A percentile compares a stretch with the other conserved stretches of the same genome.
Conservation (phyloP, 2,113 vertebrate species). For the Dipodomys stephensi region DNA sequence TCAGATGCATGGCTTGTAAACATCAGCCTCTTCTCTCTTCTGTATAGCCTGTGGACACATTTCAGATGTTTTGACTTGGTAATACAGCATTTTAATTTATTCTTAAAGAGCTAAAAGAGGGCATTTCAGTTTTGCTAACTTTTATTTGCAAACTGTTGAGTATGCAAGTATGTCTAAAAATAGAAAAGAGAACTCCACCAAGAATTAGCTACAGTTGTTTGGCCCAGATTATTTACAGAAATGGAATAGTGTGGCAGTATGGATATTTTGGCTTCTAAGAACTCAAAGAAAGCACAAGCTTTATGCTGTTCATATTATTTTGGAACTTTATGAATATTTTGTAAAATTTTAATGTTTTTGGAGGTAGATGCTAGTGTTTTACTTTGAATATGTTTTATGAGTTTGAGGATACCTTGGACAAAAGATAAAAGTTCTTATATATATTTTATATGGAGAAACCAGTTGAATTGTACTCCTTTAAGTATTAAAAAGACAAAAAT, state of each 20-base stretch:
- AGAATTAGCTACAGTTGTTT: neutral
- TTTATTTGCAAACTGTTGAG: slow-evolving; percentile 16
- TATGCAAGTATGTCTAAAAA: neutral
- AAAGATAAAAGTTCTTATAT: neutral
- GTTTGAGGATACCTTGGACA: slow-evolving; percentile 49
- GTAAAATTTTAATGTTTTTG: slow-evolving; percentile 16
- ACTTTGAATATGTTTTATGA: slow-evolving; percentile 37
- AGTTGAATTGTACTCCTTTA: slow-evolving; percentile 29
- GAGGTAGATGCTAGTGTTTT: slow-evolving; percentile 24
- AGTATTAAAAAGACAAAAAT: slow-evolving; percentile 44
- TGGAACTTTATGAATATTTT: slow-evolving; percentile 48
- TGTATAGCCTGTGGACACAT: neutral
- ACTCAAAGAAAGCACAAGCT: slow-evolving; percentile 39
- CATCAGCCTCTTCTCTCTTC: slow-evolving; percentile 24
- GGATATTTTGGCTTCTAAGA: slow-evolving; percentile 36
- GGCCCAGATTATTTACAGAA: neutral
- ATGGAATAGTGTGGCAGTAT: neutral
- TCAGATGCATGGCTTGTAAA: neutral
- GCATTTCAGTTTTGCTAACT: neutral
- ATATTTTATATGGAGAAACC: slow-evolving; percentile 47
- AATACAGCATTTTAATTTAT: slow-evolving; percentile 29
- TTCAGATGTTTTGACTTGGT: slow-evolving; percentile 52
- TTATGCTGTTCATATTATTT: slow-evolving; percentile 37
- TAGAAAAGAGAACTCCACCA: neutral
- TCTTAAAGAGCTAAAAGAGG: slow-evolving; percentile 31